A percentile compares a stretch with the other conserved stretches of the same genome.
Conservation (phyloP, 2,888 invertebrate species). For the Augochlorella aurata region DNA sequence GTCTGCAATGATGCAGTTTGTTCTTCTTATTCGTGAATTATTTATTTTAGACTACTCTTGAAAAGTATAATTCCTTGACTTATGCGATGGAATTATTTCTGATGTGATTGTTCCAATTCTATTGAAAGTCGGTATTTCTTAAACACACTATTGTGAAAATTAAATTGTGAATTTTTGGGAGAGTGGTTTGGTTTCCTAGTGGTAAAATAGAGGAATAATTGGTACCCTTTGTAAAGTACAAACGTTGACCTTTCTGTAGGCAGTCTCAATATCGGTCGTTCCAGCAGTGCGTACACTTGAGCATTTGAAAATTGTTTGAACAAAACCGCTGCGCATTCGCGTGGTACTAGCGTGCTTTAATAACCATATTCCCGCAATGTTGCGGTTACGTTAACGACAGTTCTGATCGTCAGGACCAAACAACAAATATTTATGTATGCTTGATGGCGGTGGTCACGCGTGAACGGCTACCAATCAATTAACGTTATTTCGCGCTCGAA, state of each 20-base stretch:
- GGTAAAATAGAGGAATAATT: background rate
- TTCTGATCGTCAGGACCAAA: constrained; percentile 61
- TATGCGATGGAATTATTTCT: too few species aligned
- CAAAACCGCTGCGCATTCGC: constrained; percentile 65
- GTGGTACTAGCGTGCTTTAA: constrained; percentile 66
- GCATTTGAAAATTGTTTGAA: constrained; percentile 75
- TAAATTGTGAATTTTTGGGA: background rate
- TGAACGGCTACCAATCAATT: constrained; percentile 71
- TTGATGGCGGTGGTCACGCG: constrained; percentile 66
- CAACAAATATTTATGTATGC: constrained; percentile 76
- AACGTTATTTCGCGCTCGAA: constrained; percentile 60
- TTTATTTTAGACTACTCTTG: background rate
- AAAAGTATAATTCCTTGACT: background rate
- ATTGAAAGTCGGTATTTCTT: background rate
- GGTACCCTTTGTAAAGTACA: background rate
- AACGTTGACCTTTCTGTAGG: constrained; percentile 2
- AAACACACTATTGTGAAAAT: too few species aligned
- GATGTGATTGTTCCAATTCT: background rate
- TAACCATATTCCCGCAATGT: constrained; percentile 67
- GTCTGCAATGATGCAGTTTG: background rate
- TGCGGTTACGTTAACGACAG: constrained; percentile 63
- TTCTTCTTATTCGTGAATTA: background rate
- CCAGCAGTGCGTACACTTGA: constrained; percentile 47
- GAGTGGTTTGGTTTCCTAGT: background rate
- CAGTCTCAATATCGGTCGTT: constrained; percentile 30